Conservation (phyloP, 2,888 invertebrate species). For the Polymixis flavicincta region DNA sequence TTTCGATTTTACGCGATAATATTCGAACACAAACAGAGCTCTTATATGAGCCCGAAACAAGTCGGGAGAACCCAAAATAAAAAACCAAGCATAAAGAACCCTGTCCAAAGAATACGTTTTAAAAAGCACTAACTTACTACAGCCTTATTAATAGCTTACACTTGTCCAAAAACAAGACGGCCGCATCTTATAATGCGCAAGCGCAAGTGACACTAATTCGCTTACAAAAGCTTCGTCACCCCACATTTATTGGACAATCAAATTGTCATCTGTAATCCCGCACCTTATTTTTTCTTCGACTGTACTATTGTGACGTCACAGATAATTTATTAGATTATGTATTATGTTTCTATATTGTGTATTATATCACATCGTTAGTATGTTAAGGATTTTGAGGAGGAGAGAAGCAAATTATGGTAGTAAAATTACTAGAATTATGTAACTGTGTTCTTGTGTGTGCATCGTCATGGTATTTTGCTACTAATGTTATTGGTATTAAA, state of each 20-base stretch:
- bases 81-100: too few relatives aligned
- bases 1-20: background rate
- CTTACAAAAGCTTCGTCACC: conserved; percentile 36
- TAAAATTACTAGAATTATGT: conserved; percentile 1
- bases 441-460: background rate
- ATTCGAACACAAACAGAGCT: background rate
- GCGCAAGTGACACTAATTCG: conserved; percentile 45
- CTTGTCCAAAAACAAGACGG: background rate
- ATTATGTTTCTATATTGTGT: background rate
- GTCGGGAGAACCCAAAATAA: background rate
- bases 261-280: conserved; percentile 34
- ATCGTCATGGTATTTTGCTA: conserved; percentile 25
- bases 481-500: background rate
- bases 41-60: background rate
- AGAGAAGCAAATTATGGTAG: conserved; percentile 8
- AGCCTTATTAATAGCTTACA: background rate
- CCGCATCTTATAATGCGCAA: background rate
- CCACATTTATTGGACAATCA: conserved; percentile 30
- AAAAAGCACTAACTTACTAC: background rate
- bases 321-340: conserved; percentile 15
- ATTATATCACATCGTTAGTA: conserved; percentile 21
- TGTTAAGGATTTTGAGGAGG: background rate
- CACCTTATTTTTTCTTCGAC: background rate
- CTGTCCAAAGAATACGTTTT: background rate
- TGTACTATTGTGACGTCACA: conserved; percentile 45